Conservation (phyloP, 1,140 invertebrate genomes). For the Trinorchestia longiramus region DNA sequence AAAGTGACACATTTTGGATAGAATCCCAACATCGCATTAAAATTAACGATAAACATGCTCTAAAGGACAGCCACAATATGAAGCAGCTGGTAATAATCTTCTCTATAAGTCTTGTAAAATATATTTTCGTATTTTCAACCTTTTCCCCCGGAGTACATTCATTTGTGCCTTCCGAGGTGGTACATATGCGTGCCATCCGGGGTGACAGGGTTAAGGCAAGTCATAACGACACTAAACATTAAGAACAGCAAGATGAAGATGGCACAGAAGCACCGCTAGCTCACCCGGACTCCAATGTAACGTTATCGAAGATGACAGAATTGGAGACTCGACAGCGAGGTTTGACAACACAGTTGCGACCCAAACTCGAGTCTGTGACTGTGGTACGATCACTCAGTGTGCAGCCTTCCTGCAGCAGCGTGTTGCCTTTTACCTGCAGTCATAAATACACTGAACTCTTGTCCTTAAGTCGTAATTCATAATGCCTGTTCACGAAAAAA, state of each 20-base stretch:
- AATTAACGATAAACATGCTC: neutral
- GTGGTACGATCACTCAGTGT: neutral
- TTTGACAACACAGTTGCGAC: conserved; percentile 20
- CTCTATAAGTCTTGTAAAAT: neutral
- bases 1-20: neutral
- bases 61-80: neutral
- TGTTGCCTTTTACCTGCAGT: conserved; percentile 13
- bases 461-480: too few species aligned
- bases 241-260: too few species aligned
- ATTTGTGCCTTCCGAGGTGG: neutral
- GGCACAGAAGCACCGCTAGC: neutral
- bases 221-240: neutral
- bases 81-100: neutral
- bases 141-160: too few species aligned
- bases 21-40: neutral
- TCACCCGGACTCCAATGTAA: neutral
- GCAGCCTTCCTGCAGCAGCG: neutral
- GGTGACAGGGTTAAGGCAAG: too few species aligned
- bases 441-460: neutral
- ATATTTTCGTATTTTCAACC: too few species aligned
- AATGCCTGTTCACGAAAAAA: too few species aligned
- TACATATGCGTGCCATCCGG: too few species aligned
- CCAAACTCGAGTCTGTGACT: conserved; percentile 13
- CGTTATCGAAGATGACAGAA: conserved; percentile 13
- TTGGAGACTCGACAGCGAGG: conserved; percentile 24